These are phyloP conservation scores for Cybosia mesomella DNA, from an alignment of 2,888 invertebrate species.

Conservation along the genomic window DNA sequence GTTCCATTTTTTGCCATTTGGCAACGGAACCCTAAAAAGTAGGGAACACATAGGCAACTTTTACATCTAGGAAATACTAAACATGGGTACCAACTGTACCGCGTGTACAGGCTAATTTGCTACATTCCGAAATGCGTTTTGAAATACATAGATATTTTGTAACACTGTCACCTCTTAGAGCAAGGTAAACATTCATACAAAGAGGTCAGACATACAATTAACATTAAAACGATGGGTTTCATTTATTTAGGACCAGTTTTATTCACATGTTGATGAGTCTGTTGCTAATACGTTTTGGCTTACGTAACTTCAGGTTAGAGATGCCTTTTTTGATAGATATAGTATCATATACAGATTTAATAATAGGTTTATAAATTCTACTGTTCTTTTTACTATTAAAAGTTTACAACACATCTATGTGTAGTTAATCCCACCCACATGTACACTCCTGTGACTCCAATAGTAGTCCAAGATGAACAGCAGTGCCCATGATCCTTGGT, in stretches of 20 bases:
- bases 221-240: conserved; percentile 37
- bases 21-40: too few relatives aligned
- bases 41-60: background rate
- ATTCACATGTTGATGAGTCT: conserved; percentile 27
- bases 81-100: background rate
- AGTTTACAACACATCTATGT: too few relatives aligned
- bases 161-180: conserved; percentile 42
- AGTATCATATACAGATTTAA: background rate
- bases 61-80: background rate
- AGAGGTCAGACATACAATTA: conserved; percentile 42
- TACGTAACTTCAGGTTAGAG: conserved; percentile 17
- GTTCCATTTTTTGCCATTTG: too few relatives aligned
- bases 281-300: conserved; percentile 15
- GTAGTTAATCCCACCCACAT: background rate
- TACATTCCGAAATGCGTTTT: conserved; percentile 34
- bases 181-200: conserved; percentile 46
- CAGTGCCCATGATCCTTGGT: too few relatives aligned
- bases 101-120: conserved; percentile 7
- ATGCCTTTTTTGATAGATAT: background rate
- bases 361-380: background rate
- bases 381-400: background rate
- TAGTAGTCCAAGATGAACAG: too few relatives aligned
- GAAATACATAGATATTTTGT: conserved; percentile 43
- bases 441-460: background rate
- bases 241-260: conserved; percentile 34